Conservation (phyloP, 2,888 invertebrate species). For the Lysandra coridon region DNA sequence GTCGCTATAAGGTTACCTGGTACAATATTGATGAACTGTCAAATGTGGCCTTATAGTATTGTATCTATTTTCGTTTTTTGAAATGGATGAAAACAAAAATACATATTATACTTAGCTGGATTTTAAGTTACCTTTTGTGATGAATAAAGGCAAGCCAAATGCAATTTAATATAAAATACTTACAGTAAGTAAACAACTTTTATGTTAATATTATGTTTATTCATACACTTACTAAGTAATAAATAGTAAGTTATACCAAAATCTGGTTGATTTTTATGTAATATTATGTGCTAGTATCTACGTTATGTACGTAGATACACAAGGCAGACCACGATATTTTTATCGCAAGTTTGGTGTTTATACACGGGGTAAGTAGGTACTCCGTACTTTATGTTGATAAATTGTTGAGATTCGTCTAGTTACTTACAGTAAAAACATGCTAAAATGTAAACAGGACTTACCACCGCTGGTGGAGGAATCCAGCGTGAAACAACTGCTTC, state of each 20-base stretch:
- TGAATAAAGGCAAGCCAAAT: neutral
- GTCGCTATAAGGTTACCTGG: no score
- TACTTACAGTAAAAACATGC: neutral
- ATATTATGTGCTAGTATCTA: neutral
- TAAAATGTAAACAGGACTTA: neutral
- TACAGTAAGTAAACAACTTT: neutral
- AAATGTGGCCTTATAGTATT: no score
- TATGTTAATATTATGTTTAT: neutral
- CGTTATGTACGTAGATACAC: neutral
- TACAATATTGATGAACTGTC: no score
- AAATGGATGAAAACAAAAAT: neutral
- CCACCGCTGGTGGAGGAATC: constrained; percentile 65
- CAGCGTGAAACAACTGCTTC: constrained; percentile 75
- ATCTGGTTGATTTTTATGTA: neutral
- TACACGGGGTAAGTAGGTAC: neutral
- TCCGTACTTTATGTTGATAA: neutral
- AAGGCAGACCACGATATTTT: neutral
- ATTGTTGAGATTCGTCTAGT: neutral
- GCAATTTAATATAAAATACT: neutral
- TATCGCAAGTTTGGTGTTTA: neutral
- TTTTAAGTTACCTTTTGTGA: neutral
- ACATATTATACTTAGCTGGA: neutral
- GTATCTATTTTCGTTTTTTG: neutral
- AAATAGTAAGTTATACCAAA: neutral
- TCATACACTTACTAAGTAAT: neutral